These are phyloP conservation scores for Steinernema carpocapsae DNA, from an alignment of 2,888 invertebrate genomes.

Conservation along the genomic window DNA sequence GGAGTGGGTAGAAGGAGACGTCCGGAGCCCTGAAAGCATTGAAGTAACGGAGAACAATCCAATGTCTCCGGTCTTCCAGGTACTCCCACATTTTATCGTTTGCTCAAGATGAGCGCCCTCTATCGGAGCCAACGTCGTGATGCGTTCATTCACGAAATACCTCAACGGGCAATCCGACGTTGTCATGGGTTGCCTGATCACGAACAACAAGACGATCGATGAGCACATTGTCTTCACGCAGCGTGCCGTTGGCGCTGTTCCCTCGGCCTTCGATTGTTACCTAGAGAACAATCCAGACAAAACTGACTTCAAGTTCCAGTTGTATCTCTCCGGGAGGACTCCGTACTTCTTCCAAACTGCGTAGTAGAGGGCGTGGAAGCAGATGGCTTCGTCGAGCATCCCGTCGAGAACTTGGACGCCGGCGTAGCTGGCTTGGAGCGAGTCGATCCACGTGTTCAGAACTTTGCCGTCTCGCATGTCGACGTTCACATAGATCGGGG, in stretches of 20 bases:
- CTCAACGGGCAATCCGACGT: conserved; percentile 98
- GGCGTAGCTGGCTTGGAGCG: conserved; percentile 72
- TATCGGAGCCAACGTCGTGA: conserved; percentile 88
- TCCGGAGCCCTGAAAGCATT: conserved; percentile 71
- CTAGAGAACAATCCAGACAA: conserved; percentile 85
- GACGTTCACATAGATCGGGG: conserved; percentile 76
- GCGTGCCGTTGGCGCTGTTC: conserved; percentile 83
- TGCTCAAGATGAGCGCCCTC: no score
- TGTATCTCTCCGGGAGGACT: conserved; percentile 73
- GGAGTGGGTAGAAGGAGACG: conserved; percentile 75
- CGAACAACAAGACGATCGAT: conserved; percentile 79
- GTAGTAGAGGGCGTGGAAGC: conserved; percentile 75
- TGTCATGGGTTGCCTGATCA: conserved; percentile 86
- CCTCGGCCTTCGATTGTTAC: conserved; percentile 94
- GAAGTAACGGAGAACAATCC: no score
- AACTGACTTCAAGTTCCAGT: conserved; percentile 70
- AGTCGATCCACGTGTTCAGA: conserved; percentile 76
- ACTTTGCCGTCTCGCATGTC: conserved; percentile 75
- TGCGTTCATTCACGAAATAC: conserved; percentile 94
- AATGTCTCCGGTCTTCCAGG: no score
- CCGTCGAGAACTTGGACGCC: conserved; percentile 74
- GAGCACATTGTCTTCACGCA: conserved; percentile 78
- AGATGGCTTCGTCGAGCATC: conserved; percentile 76
- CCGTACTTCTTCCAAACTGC: conserved; percentile 75
- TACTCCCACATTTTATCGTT: no score